Evolutionary conservation across 2,113 vertebrate species (phyloP).

Genomic region (Microcebus murinus): DNA sequence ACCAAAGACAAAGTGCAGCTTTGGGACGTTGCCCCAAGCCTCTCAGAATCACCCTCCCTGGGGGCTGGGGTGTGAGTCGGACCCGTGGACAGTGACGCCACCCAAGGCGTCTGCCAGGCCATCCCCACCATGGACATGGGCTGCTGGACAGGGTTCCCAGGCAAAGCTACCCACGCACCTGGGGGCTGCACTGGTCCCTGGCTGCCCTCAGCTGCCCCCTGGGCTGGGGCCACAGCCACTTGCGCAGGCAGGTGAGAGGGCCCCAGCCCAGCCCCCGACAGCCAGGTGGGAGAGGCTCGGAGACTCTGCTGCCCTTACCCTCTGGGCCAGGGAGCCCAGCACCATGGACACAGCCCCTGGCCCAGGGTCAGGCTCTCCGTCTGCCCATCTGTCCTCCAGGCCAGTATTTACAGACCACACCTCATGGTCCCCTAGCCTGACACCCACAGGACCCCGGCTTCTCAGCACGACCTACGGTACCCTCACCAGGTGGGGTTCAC

Average conservation of each 20-base stretch:
- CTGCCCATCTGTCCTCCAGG: not conserved
- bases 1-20: not conserved
- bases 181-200: not conserved
- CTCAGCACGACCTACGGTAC: not conserved
- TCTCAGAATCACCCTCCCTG: not conserved
- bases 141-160: not conserved
- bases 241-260: not conserved
- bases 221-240: not conserved
- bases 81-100: not conserved
- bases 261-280: not conserved
- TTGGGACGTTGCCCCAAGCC: not conserved
- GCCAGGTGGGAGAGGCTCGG: not conserved
- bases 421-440: not conserved
- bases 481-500: not conserved
- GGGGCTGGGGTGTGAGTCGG: too few relatives aligned
- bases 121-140: too few relatives aligned
- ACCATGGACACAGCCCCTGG: not conserved
- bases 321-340: not conserved
- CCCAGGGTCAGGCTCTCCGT: not conserved
- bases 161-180: not conserved
- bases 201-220: not conserved
- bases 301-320: rapidly evolving
- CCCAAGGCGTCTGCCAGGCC: rapidly evolving
- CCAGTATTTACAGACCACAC: not conserved
- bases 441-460: not conserved